Percentiles rank a stretch among this genome's conserved stretches.
These are phyloP conservation scores for Gavia stellata DNA, from an alignment of 2,113 vertebrate species.

Conservation along the genomic window DNA sequence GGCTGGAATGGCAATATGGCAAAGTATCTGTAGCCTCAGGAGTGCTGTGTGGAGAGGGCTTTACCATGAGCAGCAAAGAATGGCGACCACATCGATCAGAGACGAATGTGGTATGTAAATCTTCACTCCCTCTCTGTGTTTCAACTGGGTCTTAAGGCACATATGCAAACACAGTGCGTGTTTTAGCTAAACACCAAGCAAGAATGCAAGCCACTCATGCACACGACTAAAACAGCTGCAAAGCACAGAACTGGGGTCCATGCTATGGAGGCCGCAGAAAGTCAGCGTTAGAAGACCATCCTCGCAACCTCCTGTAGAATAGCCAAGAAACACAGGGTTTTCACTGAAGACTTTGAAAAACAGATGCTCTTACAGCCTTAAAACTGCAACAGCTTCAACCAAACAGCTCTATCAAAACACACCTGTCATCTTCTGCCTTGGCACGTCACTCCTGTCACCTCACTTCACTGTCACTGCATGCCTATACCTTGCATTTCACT, in stretches of 20 bases:
- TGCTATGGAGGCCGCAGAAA: not conserved
- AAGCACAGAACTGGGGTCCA: not conserved
- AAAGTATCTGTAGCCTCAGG: not conserved
- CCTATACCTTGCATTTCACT: not conserved
- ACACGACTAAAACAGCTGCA: not conserved
- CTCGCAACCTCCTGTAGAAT: not conserved
- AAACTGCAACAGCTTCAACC: conserved; percentile 2
- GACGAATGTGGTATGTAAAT: not conserved
- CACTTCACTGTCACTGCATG: not conserved
- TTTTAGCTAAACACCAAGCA: not conserved
- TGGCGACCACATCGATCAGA: not conserved
- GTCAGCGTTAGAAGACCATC: not conserved
- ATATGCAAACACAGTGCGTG: not conserved
- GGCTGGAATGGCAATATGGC: not conserved
- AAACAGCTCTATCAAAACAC: conserved; percentile 23
- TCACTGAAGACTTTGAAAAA: not conserved
- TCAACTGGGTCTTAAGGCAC: not conserved
- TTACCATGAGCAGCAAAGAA: not conserved
- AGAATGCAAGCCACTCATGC: not conserved
- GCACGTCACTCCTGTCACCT: conserved; percentile 9
- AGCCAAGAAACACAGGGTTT: not conserved
- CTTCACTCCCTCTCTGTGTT: not conserved
- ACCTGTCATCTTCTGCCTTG: not conserved
- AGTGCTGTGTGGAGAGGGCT: not conserved
- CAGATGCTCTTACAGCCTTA: not conserved